These are phyloP conservation scores for Dendrocincla tyrannina DNA, from an alignment of 2,797 vertebrate genomes.

Conservation along the genomic window DNA sequence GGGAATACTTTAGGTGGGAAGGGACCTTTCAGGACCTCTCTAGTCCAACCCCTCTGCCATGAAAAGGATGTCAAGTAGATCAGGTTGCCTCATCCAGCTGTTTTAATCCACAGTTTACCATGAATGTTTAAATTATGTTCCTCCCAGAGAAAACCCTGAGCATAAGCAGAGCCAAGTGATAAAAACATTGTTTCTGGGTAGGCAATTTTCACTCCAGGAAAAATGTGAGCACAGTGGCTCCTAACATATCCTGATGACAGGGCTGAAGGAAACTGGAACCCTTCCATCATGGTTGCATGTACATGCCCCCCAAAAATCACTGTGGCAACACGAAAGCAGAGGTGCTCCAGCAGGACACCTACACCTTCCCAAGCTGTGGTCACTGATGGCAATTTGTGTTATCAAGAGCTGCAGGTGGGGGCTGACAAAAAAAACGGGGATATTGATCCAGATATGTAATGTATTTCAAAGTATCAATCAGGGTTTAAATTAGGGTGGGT, in stretches of 20 bases:
- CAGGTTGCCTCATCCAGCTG: background rate
- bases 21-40: background rate
- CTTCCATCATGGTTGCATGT: accelerated
- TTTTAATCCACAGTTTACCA: background rate
- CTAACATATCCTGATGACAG: background rate
- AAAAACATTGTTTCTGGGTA: background rate
- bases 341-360: background rate
- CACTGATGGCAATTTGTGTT: background rate
- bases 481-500: background rate
- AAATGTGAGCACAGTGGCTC: background rate
- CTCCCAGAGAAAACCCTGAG: background rate
- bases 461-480: background rate
- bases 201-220: background rate
- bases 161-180: background rate
- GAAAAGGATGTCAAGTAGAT: background rate
- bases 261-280: background rate
- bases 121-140: background rate
- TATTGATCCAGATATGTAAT: background rate
- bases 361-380: background rate
- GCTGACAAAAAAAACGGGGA: background rate
- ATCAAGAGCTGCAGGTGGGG: background rate
- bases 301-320: too few species aligned
- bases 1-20: background rate
- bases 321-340: background rate
- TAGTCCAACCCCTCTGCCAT: background rate